phyloP scores from a whole-genome alignment of 2,888 invertebrate genomes.

The Pandemis heparana region DNA sequence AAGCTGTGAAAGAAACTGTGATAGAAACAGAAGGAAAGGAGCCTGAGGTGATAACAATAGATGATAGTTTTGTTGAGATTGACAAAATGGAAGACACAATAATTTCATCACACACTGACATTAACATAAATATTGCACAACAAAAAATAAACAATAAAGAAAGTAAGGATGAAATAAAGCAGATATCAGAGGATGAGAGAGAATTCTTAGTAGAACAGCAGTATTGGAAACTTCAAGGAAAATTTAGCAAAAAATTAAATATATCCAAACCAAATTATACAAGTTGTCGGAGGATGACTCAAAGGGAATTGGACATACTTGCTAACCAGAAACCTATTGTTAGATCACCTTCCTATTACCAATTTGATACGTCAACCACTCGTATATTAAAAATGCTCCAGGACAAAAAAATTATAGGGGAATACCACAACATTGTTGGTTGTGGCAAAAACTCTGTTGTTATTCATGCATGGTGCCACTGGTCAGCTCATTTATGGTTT shows the following conservation, averaged over 20 bases:
- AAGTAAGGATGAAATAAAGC: background rate
- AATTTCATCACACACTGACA: background rate
- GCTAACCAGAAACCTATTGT: background rate
- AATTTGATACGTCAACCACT: background rate
- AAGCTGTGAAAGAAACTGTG: background rate
- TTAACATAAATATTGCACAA: background rate
- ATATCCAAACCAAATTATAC: conserved; percentile 7
- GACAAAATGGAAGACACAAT: background rate
- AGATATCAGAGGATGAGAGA: background rate
- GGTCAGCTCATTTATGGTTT: background rate
- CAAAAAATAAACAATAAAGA: background rate
- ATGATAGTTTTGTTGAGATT: background rate
- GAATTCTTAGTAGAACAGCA: background rate
- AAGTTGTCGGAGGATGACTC: background rate
- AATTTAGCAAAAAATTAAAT: background rate
- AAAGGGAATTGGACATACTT: background rate
- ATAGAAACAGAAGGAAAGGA: background rate
- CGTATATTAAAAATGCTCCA: background rate
- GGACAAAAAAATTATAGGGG: background rate
- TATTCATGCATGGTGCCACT: background rate
- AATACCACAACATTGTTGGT: background rate
- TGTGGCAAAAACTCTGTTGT: background rate
- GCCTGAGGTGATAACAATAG: background rate
- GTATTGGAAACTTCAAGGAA: conserved; percentile 1
- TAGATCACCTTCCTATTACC: background rate